Base-by-base conservation (phyloP, 1,140 invertebrate genomes). In the Elymnias hypermnestra region DNA sequence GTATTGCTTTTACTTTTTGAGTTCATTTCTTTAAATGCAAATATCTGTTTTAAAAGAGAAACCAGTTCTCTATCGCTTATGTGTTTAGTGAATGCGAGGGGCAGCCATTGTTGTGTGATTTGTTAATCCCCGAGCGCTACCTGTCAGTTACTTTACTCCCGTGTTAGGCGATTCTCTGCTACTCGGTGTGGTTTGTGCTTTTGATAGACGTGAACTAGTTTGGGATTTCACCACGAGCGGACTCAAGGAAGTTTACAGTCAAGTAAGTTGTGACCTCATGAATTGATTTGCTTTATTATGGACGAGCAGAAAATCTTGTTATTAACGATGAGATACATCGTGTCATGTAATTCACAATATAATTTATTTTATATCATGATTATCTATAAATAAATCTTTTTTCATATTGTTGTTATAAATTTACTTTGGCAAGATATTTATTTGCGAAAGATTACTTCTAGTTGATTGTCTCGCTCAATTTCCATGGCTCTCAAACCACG, bases 171-270 rank as follows among this genome's bases (percentile, higher is more conserved):
- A 82, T 75, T 75, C 73, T 78, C 66, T 78, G 77, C 71, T 68
- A 77, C 71, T 76, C 73, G 64, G 64, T 72, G 77, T 82, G n/a
- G 77, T 47, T 77, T 73, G 77, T 82, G 77, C 63, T 76, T 81
- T 76, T 73, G 68, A 76, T 72, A 74, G 70, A 81, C 72, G 76
- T 84, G 77, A 78, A 75, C 71, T 69, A 72, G 66, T 74, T 83
- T 74, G 51, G 78, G 71, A 81, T 77, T 84, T 84, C 81, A 84
- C 63, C 81, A 84, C 81, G 81, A 84, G 75, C 76, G 81, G 81
- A 74, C 70, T 84, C 52, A 83, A 84, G 73, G 78, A 84, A 77
- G 63, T 84, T 69, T 84, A 84, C 72, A 73, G 81, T 74, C 81
- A 83, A 81, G 81, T 84, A 59, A 77, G 81, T 75, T 63, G 14